Conservation (phyloP, 2,113 vertebrate genomes). For the Raja brachyura region DNA sequence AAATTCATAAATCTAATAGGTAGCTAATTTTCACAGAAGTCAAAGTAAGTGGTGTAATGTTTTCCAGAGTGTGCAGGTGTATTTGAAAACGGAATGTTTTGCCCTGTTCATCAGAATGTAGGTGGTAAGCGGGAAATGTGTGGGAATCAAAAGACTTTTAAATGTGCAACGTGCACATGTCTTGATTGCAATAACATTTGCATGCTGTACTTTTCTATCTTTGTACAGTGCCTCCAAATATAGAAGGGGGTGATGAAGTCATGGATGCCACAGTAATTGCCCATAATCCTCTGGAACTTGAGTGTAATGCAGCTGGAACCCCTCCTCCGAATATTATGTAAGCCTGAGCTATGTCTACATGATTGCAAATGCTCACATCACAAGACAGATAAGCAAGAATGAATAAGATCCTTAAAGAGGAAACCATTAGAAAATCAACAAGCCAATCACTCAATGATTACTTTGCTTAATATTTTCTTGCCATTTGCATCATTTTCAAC, state of each 20-base stretch:
- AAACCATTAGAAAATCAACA: not conserved
- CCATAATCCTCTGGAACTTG: conserved; percentile 73
- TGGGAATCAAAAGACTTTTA: not conserved
- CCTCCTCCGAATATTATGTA: conserved; percentile 78
- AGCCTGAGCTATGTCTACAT: conserved; percentile 45
- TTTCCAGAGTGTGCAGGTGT: not conserved
- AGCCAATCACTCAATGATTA: not conserved
- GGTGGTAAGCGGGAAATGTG: too few relatives aligned
- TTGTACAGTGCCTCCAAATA: conserved; percentile 70
- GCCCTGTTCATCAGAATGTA: not conserved
- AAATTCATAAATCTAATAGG: not conserved
- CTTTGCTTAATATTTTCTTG: not conserved
- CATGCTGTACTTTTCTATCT: conserved; percentile 39
- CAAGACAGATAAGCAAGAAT: not conserved
- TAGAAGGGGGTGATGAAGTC: conserved; percentile 68
- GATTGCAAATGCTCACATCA: not conserved
- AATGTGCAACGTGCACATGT: not conserved
- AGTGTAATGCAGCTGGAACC: conserved; percentile 72
- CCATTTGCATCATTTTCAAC: not conserved
- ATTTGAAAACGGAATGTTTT: not conserved
- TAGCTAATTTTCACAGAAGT: not conserved
- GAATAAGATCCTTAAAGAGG: not conserved
- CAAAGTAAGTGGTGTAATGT: not conserved
- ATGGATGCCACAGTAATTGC: conserved; percentile 68
- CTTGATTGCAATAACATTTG: not conserved